phyloP scores from a whole-genome alignment of 2,797 vertebrate genomes.

The Gymnothorax javanicus region DNA sequence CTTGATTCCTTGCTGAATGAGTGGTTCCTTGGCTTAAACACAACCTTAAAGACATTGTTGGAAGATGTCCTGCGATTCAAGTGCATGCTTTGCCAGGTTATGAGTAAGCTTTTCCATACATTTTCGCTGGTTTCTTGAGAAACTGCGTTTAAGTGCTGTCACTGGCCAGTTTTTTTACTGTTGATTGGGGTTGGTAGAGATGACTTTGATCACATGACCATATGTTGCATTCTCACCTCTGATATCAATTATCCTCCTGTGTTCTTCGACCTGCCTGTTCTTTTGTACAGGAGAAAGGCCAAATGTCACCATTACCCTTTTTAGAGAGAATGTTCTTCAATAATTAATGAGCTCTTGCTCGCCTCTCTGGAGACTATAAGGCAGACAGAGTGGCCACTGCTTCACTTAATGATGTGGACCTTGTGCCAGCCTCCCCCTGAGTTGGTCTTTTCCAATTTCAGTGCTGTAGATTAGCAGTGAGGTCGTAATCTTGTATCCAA shows the following conservation, averaged over 20 bases:
- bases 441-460: not conserved
- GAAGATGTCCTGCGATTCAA: no score
- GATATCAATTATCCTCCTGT: not conserved
- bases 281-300: not conserved
- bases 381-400: not conserved
- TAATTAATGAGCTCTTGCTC: not conserved
- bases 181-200: not conserved
- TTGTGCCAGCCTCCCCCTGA: not conserved
- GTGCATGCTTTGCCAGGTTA: no score
- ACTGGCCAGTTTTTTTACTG: no score
- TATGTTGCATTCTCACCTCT: not conserved
- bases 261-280: not conserved
- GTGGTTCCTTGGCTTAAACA: no score
- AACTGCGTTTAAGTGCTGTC: no score
- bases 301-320: not conserved
- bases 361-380: not conserved
- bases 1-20: no score
- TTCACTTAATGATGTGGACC: not conserved
- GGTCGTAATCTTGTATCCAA: not conserved
- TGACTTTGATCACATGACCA: not conserved
- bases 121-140: no score
- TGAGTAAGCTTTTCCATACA: no score
- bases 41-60: no score
- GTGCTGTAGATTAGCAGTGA: not conserved
- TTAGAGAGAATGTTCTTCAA: not conserved